Evolutionary conservation across 2,888 invertebrate genomes (phyloP).

Genomic region (Lasioglossum vierecki): DNA sequence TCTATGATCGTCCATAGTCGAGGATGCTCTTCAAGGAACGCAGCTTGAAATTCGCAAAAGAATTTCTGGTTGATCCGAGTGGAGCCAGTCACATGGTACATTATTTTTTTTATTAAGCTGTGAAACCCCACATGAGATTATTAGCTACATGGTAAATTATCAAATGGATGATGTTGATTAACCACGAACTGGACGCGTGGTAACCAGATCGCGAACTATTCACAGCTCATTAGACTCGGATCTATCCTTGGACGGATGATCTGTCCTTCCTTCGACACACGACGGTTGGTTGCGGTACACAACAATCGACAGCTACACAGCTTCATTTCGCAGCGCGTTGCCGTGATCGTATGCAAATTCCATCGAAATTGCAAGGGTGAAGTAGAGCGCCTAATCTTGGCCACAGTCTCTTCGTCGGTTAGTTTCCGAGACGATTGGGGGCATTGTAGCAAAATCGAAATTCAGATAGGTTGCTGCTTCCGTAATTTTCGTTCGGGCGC

Average conservation of each 20-base stretch:
- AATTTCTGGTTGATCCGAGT: not conserved
- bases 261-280: constrained; percentile 26
- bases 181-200: not conserved
- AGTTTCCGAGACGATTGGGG: constrained; percentile 35
- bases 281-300: constrained; percentile 35
- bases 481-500: not conserved
- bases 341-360: constrained; percentile 64
- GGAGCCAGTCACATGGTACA: not conserved
- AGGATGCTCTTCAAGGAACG: not conserved
- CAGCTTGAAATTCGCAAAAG: not conserved
- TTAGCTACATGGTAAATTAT: not conserved
- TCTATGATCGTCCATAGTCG: not conserved
- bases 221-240: constrained; percentile 42
- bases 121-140: too few species aligned
- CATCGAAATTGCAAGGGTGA: constrained; percentile 45
- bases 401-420: constrained; percentile 26
- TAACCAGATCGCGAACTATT: constrained; percentile 24
- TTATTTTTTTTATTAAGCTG: not conserved
- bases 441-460: constrained; percentile 30
- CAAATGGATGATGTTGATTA: not conserved
- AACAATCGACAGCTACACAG: constrained; percentile 35
- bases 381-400: constrained; percentile 34
- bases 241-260: constrained; percentile 10
- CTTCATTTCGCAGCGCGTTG: not conserved
- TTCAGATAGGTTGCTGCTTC: constrained; percentile 9